Evolutionary conservation across 2,113 vertebrate genomes (phyloP).

Genomic region (Dendrocopos noguchii): DNA sequence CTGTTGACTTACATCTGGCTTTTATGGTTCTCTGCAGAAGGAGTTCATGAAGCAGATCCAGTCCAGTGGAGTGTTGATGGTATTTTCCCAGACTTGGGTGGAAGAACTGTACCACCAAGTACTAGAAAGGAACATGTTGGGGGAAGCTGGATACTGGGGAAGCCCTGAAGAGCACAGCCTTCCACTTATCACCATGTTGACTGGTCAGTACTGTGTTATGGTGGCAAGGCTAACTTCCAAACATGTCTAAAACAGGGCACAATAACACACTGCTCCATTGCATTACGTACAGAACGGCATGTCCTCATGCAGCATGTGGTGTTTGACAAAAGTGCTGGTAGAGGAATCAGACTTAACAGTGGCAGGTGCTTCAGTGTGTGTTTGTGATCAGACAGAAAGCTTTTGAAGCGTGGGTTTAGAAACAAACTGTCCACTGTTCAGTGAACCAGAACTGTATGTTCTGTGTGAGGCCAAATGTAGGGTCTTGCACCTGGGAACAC

Average conservation of each 20-base stretch:
- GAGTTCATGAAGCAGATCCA: slow-evolving; percentile 94
- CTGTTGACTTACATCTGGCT: background rate
- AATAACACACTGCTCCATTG: background rate
- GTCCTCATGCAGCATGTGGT: background rate
- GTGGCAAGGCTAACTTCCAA: background rate
- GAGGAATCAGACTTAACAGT: background rate
- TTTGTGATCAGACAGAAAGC: background rate
- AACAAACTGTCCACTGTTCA: background rate
- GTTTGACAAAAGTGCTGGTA: background rate
- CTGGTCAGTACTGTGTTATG: slow-evolving; percentile 75
- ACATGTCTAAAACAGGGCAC: background rate
- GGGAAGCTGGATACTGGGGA: slow-evolving; percentile 92
- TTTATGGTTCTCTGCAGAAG: slow-evolving; percentile 79
- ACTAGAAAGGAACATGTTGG: slow-evolving; percentile 91
- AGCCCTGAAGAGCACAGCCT: slow-evolving; percentile 83
- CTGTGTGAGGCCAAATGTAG: too few species aligned
- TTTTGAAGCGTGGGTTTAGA: background rate
- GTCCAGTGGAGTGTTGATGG: slow-evolving; percentile 90
- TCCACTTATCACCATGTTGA: slow-evolving; percentile 93
- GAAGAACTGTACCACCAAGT: slow-evolving; percentile 95
- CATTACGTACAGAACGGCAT: background rate
- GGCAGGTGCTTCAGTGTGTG: background rate
- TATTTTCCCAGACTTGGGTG: slow-evolving; percentile 94
- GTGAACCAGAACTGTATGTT: background rate
- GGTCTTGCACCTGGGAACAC: too few species aligned